Percentiles rank a stretch among this genome's conserved stretches.
These are phyloP conservation scores for Benthochromis sp. DNA, from an alignment of 2,113 vertebrate genomes.

Conservation along the genomic window DNA sequence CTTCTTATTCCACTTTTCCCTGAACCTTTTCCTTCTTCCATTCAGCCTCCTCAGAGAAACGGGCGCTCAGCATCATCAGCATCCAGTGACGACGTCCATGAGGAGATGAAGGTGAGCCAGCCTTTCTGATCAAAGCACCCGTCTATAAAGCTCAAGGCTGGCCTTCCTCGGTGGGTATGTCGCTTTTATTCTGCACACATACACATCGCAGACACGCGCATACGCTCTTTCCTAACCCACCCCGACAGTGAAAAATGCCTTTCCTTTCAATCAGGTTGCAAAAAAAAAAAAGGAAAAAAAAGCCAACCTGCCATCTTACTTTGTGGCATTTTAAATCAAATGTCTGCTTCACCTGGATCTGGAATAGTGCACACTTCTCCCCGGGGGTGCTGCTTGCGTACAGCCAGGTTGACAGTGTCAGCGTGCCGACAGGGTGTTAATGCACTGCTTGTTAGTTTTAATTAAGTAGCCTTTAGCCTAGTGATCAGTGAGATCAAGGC, in stretches of 20 bases:
- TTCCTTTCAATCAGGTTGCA: constrained; percentile 46
- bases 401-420: constrained; percentile 13
- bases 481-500: constrained; percentile 51
- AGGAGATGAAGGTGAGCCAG: constrained; percentile 48
- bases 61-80: constrained; percentile 55
- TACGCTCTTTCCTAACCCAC: background rate
- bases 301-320: constrained; percentile 23
- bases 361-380: constrained; percentile 10
- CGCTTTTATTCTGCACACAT: constrained; percentile 18
- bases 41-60: constrained; percentile 20
- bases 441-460: constrained; percentile 49
- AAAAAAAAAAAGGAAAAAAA: background rate
- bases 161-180: constrained; percentile 23
- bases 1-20: constrained; percentile 55
- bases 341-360: constrained; percentile 36
- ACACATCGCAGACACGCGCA: background rate
- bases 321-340: constrained; percentile 57
- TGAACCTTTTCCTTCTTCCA: background rate
- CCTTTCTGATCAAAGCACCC: constrained; percentile 67
- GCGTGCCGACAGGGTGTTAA: constrained; percentile 19
- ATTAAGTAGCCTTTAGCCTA: constrained; percentile 53
- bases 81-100: constrained; percentile 43
- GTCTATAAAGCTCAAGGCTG: constrained; percentile 47
- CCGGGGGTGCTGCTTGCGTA: background rate
- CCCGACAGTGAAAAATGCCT: constrained; percentile 33